phyloP scores from a whole-genome alignment of 2,113 vertebrate genomes.

The Phrynosoma blainvillii region DNA sequence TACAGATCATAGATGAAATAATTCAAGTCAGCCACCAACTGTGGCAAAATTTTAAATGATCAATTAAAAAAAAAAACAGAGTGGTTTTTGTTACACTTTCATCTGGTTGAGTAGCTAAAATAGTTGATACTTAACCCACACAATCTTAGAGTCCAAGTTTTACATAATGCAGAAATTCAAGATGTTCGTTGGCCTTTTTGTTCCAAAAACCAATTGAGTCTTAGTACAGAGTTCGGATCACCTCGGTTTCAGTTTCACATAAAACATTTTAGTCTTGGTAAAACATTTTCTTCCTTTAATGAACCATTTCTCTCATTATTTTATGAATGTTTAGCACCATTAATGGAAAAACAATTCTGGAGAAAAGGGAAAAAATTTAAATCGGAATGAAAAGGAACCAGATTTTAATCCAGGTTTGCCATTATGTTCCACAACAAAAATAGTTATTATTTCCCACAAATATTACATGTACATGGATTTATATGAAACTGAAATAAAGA shows the following conservation, averaged over 20 bases:
- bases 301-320: not conserved
- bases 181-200: not conserved
- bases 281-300: not conserved
- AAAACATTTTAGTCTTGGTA: not conserved
- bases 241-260: not conserved
- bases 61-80: not conserved
- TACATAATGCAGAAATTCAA: slow-evolving; percentile 1
- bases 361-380: not conserved
- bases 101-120: not conserved
- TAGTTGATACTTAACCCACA: not conserved
- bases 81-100: not conserved
- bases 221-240: not conserved
- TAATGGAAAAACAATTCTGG: not conserved
- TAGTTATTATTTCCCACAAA: not conserved
- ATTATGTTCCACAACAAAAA: not conserved
- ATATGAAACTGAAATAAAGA: slow-evolving; percentile 18
- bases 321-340: not conserved
- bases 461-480: slow-evolving; percentile 2
- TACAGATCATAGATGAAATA: not conserved
- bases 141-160: not conserved
- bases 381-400: not conserved
- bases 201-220: not conserved
- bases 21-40: not conserved
- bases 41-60: not conserved
- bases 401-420: not conserved